These are phyloP conservation scores for Gastrophryne carolinensis DNA, from an alignment of 2,797 vertebrate species.

Conservation along the genomic window DNA sequence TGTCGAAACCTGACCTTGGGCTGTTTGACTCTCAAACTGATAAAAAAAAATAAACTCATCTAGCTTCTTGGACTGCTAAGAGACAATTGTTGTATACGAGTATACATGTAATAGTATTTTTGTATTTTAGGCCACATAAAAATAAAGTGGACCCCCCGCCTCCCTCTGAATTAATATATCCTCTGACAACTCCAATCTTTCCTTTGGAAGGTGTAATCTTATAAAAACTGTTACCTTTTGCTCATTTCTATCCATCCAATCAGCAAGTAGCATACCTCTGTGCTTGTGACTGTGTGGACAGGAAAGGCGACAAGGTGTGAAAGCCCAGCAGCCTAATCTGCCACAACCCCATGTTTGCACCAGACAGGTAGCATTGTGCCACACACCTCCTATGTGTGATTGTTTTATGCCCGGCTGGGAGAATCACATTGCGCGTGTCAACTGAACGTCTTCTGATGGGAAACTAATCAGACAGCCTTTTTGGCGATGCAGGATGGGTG, in stretches of 20 bases:
- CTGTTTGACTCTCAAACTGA: too few species aligned
- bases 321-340: background rate
- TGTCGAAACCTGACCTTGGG: too few species aligned
- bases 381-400: background rate
- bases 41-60: too few species aligned
- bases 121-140: too few species aligned
- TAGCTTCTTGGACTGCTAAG: too few species aligned
- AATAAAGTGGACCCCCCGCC: background rate
- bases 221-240: slow-evolving; percentile 4
- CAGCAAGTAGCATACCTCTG: background rate
- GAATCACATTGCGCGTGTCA: background rate
- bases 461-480: slow-evolving; percentile 58
- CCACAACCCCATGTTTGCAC: background rate
- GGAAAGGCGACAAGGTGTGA: slow-evolving; percentile 1
- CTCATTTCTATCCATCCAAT: slow-evolving; percentile 5
- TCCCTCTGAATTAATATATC: background rate
- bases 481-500: slow-evolving; percentile 52
- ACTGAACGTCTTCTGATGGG: slow-evolving; percentile 56
- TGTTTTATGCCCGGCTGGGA: background rate
- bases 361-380: background rate
- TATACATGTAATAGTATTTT: too few species aligned
- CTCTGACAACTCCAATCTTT: background rate
- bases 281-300: background rate
- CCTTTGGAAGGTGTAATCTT: background rate
- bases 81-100: too few species aligned